Conservation (phyloP, 2,797 vertebrate genomes). For the Darevskia nairensis region DNA sequence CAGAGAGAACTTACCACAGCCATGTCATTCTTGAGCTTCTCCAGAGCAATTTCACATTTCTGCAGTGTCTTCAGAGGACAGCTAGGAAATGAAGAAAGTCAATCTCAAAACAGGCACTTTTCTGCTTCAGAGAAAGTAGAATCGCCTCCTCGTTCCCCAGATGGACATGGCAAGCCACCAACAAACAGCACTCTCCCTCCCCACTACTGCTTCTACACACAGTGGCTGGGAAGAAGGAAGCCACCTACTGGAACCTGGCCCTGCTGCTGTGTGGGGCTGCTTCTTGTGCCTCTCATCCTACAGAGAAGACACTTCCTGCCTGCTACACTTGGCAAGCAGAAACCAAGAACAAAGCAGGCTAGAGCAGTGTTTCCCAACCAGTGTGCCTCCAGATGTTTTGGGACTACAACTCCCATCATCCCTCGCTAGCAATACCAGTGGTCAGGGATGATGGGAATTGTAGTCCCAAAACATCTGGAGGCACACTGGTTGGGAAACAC, state of each 20-base stretch:
- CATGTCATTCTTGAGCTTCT: slow-evolving; percentile 99
- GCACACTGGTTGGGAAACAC: too few relatives aligned
- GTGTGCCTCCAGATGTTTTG: too few relatives aligned
- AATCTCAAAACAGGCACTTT: neutral
- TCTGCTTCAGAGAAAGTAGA: neutral
- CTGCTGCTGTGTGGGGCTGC: neutral
- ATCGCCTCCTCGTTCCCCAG: fast-evolving
- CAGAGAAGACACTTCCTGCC: neutral
- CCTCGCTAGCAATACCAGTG: too few relatives aligned
- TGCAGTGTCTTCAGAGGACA: slow-evolving; percentile 96
- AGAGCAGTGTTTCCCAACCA: too few relatives aligned
- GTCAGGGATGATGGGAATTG: too few relatives aligned
- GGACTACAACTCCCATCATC: too few relatives aligned
- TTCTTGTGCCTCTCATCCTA: neutral
- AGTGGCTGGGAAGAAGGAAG: neutral
- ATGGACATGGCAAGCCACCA: neutral
- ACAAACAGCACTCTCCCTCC: too few relatives aligned
- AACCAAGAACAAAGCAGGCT: neutral
- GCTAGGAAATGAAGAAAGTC: slow-evolving; percentile 71
- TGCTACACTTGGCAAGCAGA: neutral
- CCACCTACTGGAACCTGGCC: neutral
- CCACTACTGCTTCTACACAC: neutral
- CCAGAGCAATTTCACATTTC: slow-evolving; percentile 97
- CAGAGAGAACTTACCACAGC: slow-evolving; percentile 85
- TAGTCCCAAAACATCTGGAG: too few relatives aligned